Evolutionary conservation across 2,797 vertebrate genomes (phyloP), one percentile per base, ranked within the genome.

Genomic region (Carcharodon carcharias): DNA sequence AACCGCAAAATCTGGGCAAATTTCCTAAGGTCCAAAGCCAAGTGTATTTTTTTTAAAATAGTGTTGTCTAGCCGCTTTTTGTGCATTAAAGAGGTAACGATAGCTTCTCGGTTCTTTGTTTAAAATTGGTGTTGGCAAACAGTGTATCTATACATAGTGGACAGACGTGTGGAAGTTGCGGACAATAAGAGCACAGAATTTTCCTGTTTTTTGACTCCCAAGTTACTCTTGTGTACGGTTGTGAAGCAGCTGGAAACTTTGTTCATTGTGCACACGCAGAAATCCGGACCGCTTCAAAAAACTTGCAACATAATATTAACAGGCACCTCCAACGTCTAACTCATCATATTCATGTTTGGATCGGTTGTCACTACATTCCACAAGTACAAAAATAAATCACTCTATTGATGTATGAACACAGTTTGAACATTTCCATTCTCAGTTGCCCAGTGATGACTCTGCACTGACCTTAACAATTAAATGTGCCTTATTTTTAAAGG

Each of bases 291-390:
- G 18, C 50, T 54, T 31, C 65, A 67, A 73, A 65, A 61, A 65
- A 40, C 35, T 67, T 56, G 14, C 50, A 73, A 35, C 35, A n/a
- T 77, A 56, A 16, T 73, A 21, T 31, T 56, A 21, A 6, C 58
- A 35, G 45, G 21, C 50, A 95, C 9, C 40, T 69, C 93, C 50
- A 23, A 3, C 31, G 26, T 67, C 65, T 69, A 95, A 71, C 40
- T 45, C 65, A 73, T 63, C 18, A 4, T 54, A 95, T 58, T 95
- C 69, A 31, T 77, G 94, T 95, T 58, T 71, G 94, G 50, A 95
- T 95, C 94, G 58, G 31, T 71, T 77, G 26, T 95, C 94, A 77
- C 94, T 56, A 95, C 94, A 95, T 95, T 95, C 94, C 94, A 95
- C 28, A 35, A 95, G 14, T 56, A 54, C 94, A 95, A 73, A 95